phyloP scores from a whole-genome alignment of 1,140 invertebrate genomes.

The Latrodectus geometricus region DNA sequence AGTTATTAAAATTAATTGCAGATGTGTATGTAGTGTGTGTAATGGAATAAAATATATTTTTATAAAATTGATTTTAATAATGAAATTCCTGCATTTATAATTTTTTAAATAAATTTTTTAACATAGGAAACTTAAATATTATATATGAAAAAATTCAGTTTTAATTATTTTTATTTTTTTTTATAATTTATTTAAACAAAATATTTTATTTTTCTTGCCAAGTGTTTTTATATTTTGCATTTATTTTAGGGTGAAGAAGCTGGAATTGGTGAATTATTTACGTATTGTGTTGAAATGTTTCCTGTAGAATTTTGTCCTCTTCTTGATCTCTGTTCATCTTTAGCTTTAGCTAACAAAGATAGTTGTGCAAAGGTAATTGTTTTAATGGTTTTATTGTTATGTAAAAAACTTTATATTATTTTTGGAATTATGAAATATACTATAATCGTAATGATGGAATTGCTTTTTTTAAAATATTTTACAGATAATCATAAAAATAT shows the following conservation, averaged over 20 bases:
- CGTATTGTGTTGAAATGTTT: constrained; percentile 46
- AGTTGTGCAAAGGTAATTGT: constrained; percentile 52
- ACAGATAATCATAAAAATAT: no score
- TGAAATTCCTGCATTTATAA: no score
- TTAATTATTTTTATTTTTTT: background rate
- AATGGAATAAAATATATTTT: no score
- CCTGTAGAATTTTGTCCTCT: constrained; percentile 46
- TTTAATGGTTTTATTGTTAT: no score
- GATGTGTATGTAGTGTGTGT: no score
- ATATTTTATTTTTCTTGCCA: background rate
- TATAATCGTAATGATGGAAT: no score
- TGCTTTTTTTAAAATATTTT: no score
- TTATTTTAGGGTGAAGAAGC: constrained; percentile 29
- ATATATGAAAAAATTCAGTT: background rate
- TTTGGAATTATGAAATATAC: no score
- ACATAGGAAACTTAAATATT: background rate
- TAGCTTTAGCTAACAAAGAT: constrained; percentile 25
- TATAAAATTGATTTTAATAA: no score
- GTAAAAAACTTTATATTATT: no score
- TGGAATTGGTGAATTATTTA: constrained; percentile 44
- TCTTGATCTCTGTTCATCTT: constrained; percentile 35
- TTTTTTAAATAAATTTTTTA: no score
- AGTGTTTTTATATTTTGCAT: background rate
- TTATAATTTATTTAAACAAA: background rate
- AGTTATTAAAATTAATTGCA: no score